Evolutionary conservation across 2,113 vertebrate genomes (phyloP).

Genomic region (Gambusia affinis): DNA sequence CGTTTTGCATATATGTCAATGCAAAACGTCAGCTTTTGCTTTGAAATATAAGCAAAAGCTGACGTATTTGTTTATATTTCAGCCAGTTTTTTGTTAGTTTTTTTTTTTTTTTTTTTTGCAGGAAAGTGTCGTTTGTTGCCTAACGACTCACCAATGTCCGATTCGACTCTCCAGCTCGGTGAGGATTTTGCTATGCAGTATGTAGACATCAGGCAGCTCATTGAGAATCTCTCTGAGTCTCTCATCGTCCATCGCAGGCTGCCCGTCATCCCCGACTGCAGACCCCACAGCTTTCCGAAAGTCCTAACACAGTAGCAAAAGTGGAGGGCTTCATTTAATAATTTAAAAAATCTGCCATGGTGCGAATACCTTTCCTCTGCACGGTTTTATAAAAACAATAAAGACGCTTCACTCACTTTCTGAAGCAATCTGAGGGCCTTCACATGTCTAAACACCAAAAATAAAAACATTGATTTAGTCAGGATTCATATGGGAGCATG

Average conservation of each 20-base stretch:
- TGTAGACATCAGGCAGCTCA: conserved; percentile 86
- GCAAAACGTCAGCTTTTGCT: too few relatives aligned
- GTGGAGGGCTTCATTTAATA: too few relatives aligned
- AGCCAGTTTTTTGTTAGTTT: too few relatives aligned
- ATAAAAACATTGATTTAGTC: conserved; percentile 5
- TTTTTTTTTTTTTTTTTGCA: too few relatives aligned
- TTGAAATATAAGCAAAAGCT: too few relatives aligned
- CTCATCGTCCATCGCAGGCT: conserved; percentile 78
- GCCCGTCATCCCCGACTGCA: conserved; percentile 78
- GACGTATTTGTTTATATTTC: too few relatives aligned
- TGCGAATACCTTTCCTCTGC: too few relatives aligned
- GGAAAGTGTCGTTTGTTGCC: too few relatives aligned
- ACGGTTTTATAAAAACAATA: not conserved
- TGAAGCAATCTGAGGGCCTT: conserved; percentile 84
- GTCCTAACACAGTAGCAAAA: conserved; percentile 75
- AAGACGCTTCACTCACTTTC: conserved; percentile 77
- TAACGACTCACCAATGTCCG: conserved; percentile 82
- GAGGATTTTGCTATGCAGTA: conserved; percentile 87
- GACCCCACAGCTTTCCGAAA: conserved; percentile 84
- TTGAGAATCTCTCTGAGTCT: conserved; percentile 86
- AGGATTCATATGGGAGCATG: not conserved
- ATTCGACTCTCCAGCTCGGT: conserved; percentile 86
- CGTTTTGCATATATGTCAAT: too few relatives aligned
- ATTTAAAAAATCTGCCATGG: too few relatives aligned
- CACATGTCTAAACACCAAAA: conserved; percentile 82